Conservation (phyloP, 2,888 invertebrate genomes). For the Leucophenga maculata region DNA sequence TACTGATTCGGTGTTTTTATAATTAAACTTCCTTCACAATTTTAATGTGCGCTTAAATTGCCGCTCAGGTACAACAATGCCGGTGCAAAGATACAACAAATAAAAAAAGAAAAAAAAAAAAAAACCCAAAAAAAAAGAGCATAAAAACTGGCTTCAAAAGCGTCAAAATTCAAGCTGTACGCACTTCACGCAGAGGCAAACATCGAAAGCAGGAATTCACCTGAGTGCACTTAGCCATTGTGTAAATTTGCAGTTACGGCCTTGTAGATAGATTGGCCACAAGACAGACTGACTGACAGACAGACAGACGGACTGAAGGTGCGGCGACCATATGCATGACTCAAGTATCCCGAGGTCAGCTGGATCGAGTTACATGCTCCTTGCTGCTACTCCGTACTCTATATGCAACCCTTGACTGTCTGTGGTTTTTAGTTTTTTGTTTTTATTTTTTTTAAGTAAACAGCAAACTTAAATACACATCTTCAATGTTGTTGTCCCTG, state of each 20-base stretch:
- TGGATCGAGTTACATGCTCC: conserved; percentile 57
- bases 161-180: too few relatives aligned
- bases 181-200: background rate
- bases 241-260: background rate
- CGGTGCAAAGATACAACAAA: background rate
- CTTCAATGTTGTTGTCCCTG: background rate
- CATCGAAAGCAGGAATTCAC: conserved; percentile 1
- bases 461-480: too few relatives aligned
- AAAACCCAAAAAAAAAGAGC: background rate
- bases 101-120: background rate
- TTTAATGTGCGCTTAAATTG: background rate
- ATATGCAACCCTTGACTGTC: too few relatives aligned
- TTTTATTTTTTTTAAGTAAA: background rate
- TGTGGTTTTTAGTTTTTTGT: too few relatives aligned
- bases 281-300: background rate
- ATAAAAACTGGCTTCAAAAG: background rate
- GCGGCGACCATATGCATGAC: conserved; percentile 20
- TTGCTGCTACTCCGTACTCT: conserved; percentile 17
- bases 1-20: conserved; percentile 5
- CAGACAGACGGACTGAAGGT: background rate
- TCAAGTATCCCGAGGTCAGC: conserved; percentile 56
- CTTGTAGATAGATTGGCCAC: conserved; percentile 6
- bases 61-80: too few relatives aligned
- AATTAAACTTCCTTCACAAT: background rate
- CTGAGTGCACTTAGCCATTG: conserved; percentile 8